Base-by-base conservation (phyloP, 2,113 vertebrate genomes). In the Trichechus manatus region DNA sequence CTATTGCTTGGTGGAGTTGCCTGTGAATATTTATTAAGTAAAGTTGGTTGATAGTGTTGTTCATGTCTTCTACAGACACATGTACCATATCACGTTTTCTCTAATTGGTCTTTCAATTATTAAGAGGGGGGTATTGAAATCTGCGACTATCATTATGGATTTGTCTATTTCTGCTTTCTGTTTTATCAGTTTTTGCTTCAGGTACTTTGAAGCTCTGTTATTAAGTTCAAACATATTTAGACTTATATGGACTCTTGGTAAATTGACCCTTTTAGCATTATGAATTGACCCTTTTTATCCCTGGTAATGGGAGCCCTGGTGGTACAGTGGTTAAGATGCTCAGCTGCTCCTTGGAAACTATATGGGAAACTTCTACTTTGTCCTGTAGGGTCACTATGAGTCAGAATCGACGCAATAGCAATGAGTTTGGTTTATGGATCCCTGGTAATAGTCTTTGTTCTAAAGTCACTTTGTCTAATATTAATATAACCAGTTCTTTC, bases 391-490 rank as follows among this genome's bases (percentile, higher is more conserved):
- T 56, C 15, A 11, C 53, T 56, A 53, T 53, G 53, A 17, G 53
- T 56, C 15, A 17, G 53, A 14, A 56, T 56, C 15, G 14, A 56
- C 15, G 15, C 53, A 15, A 17, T 56, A 56, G 53, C 53, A 56
- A 56, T 56, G 14, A 11, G 53, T 17, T 13, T 56, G 53, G 53
- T 56, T 56, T 56, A 56, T 17, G 14, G 53, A 72, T 72, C n/a
- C 27, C 6, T 72, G n/a, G 19, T 72, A 72, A 36, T 20, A 85
- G 5, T 84, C 13, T 33, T 74, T 89, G 53, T 53, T 92, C 31
- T 88, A 44, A 91, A 78, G 33, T 95, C 36, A 61, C 17, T 68
- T 94, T 87, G 6, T 89, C 29, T 92, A 39, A 70, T 79, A 33
- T 72, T 79, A 47, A 17, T 63, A n/a, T 56, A 56, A 56, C 15